phyloP scores from a whole-genome alignment of 1,140 invertebrate species.

The Piezodorus guildinii region DNA sequence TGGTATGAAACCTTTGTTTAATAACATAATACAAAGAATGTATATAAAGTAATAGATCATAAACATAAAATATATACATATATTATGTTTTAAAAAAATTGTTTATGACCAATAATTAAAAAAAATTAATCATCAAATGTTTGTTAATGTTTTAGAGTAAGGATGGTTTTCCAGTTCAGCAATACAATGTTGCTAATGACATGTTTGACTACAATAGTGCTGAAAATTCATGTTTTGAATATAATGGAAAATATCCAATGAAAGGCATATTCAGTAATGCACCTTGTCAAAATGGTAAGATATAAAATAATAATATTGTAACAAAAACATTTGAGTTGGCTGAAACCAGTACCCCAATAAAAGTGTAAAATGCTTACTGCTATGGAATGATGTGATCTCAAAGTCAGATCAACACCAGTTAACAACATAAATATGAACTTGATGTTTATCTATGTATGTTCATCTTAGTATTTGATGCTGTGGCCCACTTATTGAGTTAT shows the following conservation, averaged over 20 bases:
- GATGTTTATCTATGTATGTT: too few relatives aligned
- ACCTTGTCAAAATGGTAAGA: slow-evolving; percentile 19
- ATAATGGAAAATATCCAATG: slow-evolving; percentile 11
- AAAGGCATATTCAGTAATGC: slow-evolving; percentile 13
- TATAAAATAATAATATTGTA: not conserved
- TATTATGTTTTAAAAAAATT: too few relatives aligned
- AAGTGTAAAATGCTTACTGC: too few relatives aligned
- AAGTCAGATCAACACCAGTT: not conserved
- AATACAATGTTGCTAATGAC: slow-evolving; percentile 11
- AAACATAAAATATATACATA: too few relatives aligned
- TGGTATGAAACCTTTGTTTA: too few relatives aligned
- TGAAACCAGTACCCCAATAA: not conserved
- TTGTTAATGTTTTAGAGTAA: slow-evolving; percentile 20
- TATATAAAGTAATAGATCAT: too few relatives aligned
- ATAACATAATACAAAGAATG: too few relatives aligned
- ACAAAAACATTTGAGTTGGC: not conserved
- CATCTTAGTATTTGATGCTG: too few relatives aligned
- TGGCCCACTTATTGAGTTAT: too few relatives aligned
- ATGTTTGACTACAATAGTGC: slow-evolving; percentile 15
- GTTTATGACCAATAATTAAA: too few relatives aligned
- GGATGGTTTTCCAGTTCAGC: slow-evolving; percentile 22
- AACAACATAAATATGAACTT: not conserved
- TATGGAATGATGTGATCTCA: too few relatives aligned
- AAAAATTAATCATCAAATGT: too few relatives aligned
- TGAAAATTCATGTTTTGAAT: slow-evolving; percentile 17